Evolutionary conservation across 2,888 invertebrate species (phyloP), one percentile per base, ranked within the genome.

Genomic region (Mythimna lalbum): DNA sequence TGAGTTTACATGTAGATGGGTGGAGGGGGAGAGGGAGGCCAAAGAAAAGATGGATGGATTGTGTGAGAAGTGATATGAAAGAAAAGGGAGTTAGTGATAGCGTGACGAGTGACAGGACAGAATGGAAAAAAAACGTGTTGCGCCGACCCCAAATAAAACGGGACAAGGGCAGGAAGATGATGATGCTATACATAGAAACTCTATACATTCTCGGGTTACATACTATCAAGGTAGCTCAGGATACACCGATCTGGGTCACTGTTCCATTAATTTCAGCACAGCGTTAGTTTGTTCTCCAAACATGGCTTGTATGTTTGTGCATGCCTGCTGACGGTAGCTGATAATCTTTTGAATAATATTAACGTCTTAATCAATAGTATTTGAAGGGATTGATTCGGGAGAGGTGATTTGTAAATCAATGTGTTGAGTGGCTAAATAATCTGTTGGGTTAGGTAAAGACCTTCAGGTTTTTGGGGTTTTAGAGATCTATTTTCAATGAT

Each of bases 301-400:
- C 77, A 84, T 31, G 12, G 73, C 19, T 17, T 10, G 63, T 62
- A 5, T 81, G 79, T 72, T 79, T 69, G 63, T 66, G 36, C 52
- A 50, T 43, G 53, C 57, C 17, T 39, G 50, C 78, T 81, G 78
- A 39, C 27, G 47, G 6, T 0, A 4, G 27, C 82, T 77, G 82
- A 83, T 83, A 82, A 84, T 77, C 76, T 79, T 79, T 70, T 63
- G 73, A 79, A 79, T 72, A 81, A 82, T 83, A 76, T 78, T 72
- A 56, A 49, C 65, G 17, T 69, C 84, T 73, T 60, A 77, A 78
- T 84, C 74, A 77, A 84, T 84, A 33, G 65, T 53, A 67, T 72
- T 76, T 61, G 14, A 1, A 56, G 52, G 56, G 9, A 66, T 76
- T 64, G 76, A 57, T 71, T 61, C 43, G 17, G 50, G 9, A 4